phyloP scores from a whole-genome alignment of 2,113 vertebrate genomes.

The Scomber colias region DNA sequence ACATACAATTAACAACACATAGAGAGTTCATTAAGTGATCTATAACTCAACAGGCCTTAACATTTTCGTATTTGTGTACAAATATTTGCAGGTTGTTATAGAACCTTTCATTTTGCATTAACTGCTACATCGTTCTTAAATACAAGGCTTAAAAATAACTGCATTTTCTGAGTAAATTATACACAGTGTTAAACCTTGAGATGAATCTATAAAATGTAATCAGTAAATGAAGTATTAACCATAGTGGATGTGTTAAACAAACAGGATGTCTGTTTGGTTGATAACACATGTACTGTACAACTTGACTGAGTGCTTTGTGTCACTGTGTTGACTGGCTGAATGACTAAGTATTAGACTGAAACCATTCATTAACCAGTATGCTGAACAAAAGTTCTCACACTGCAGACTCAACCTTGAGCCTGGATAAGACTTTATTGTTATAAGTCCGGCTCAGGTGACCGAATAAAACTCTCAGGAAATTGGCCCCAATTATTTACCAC shows the following conservation, averaged over 20 bases:
- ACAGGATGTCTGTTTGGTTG: slow-evolving; percentile 31
- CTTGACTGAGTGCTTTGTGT: slow-evolving; percentile 38
- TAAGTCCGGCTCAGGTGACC: slow-evolving; percentile 11
- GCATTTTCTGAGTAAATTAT: slow-evolving; percentile 4
- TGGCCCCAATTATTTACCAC: slow-evolving; percentile 13
- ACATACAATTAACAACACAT: neutral
- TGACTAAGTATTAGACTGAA: slow-evolving; percentile 39
- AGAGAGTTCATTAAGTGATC: neutral
- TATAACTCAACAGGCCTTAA: neutral
- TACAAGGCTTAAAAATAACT: neutral
- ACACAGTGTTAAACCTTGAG: neutral
- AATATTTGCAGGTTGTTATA: neutral
- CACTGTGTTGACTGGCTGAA: slow-evolving; percentile 9
- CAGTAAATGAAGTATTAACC: slow-evolving; percentile 29
- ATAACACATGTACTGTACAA: slow-evolving; percentile 34
- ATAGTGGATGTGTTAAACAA: slow-evolving; percentile 32
- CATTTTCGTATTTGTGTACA: neutral
- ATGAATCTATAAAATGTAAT: neutral
- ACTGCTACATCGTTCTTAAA: neutral
- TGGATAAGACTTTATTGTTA: slow-evolving; percentile 45
- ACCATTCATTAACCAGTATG: slow-evolving; percentile 66
- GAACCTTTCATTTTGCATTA: neutral
- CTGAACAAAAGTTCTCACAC: slow-evolving; percentile 46
- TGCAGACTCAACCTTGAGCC: slow-evolving; percentile 52
- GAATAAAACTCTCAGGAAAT: neutral